Evolutionary conservation across 1,140 invertebrate species (phyloP), one percentile per base, ranked within the genome.

Genomic region (Oedothorax gibbosus): DNA sequence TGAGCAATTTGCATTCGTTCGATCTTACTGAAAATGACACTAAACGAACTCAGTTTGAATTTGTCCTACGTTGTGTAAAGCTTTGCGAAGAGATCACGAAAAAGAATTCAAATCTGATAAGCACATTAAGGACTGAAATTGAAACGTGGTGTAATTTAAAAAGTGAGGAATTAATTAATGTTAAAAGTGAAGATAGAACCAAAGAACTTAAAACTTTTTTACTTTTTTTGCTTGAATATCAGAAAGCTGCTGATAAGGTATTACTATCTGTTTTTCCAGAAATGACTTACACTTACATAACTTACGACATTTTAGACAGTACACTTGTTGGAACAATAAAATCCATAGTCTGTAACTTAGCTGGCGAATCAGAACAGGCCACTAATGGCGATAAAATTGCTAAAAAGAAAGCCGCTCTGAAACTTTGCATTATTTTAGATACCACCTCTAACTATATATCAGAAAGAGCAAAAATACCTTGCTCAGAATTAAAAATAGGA

Each of bases 1-100:
- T 73, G 14, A 53, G 49, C 0, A 60, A 56, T 8, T 51, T 82
- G 7, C 80, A 82, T 73, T n/a, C 49, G 8, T 73, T 82, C n/a
- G 57, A 73, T 20, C 21, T 82, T 7, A 18, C 50, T 11, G 69
- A 73, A 0, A 50, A 82, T 15, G 35, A 72, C 54, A 20, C 10
- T 14, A 51, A 82, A 21, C 21, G 35, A 4, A 12, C 60, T 50
- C 56, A 73, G 35, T 62, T 82, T 15, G 49, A 73, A 53, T 82
- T 51, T n/a, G 15, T 82, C 73, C n/a, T 82, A 11, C 72, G 49
- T 53, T 73, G 56, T 64, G 14, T 60, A 57, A 15, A 56, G 20
- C 15, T 64, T 20, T 62, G 49, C 64, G n/a, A 82, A 21, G 57
- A 73, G 4, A 64, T 82, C 6, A 62, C 12, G 2, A 51, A 51